A percentile compares a stretch with the other conserved stretches of the same genome.
phyloP scores from a whole-genome alignment of 2,888 invertebrate species.

The Drosophila formosana region DNA sequence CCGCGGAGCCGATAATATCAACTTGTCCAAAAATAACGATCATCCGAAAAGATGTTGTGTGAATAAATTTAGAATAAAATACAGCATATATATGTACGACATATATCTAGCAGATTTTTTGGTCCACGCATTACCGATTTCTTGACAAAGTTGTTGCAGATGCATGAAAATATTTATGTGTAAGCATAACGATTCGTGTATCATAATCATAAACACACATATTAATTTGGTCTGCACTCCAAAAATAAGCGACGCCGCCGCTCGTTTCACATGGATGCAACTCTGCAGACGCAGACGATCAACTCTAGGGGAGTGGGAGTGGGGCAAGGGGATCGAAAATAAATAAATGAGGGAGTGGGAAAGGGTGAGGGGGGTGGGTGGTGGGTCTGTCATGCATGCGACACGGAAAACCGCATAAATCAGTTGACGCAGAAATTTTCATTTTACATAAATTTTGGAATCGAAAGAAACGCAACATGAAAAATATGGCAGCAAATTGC shows the following conservation, averaged over 20 bases:
- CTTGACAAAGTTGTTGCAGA: conserved; percentile 52
- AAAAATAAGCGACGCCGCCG: conserved; percentile 71
- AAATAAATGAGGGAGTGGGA: conserved; percentile 4
- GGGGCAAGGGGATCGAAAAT: conserved; percentile 11
- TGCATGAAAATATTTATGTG: conserved; percentile 51
- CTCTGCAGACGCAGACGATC: conserved; percentile 39
- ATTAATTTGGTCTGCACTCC: conserved; percentile 77
- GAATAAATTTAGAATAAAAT: conserved; percentile 26
- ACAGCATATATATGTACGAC: conserved; percentile 5
- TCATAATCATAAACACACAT: conserved; percentile 79
- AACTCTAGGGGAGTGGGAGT: neutral
- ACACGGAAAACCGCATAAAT: conserved; percentile 74
- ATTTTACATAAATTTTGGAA: conserved; percentile 76
- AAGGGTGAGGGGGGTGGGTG: conserved; percentile 6
- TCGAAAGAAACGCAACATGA: conserved; percentile 68
- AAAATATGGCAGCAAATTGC: conserved; percentile 78
- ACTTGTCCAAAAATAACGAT: conserved; percentile 18
- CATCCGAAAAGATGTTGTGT: conserved; percentile 5
- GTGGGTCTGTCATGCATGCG: conserved; percentile 64
- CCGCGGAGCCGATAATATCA: conserved; percentile 1
- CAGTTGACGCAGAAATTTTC: conserved; percentile 81
- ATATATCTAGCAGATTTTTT: conserved; percentile 7
- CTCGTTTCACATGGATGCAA: conserved; percentile 76
- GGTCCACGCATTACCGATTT: conserved; percentile 25
- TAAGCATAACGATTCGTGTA: conserved; percentile 68